Percentiles rank a stretch among this genome's conserved stretches.
Conservation (phyloP, 2,797 vertebrate genomes). For the Alosa sapidissima region DNA sequence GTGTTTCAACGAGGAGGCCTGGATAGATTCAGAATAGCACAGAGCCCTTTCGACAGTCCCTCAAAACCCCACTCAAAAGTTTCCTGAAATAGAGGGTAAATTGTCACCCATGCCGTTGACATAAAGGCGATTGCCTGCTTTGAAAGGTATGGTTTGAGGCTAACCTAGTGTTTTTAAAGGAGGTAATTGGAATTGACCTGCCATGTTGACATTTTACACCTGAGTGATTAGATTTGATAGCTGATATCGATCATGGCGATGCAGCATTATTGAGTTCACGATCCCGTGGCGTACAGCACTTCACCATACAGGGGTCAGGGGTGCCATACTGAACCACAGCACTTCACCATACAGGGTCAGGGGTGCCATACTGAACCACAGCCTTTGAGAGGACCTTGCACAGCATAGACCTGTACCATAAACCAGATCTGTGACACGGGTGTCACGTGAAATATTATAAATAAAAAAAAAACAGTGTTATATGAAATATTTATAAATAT, state of each 20-base stretch:
- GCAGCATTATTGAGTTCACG: background rate
- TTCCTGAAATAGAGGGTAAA: background rate
- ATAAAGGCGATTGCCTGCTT: background rate
- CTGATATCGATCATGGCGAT: background rate
- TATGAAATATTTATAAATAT: too few relatives aligned
- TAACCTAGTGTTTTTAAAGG: background rate
- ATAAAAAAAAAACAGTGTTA: background rate
- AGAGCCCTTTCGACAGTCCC: background rate
- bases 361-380: background rate
- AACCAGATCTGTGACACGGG: background rate
- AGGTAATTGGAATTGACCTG: constrained; percentile 18
- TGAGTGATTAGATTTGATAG: constrained; percentile 14
- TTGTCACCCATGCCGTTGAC: background rate
- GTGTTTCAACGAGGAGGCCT: background rate
- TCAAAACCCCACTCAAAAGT: background rate
- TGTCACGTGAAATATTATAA: background rate
- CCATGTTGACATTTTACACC: constrained; percentile 3
- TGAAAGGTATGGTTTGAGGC: background rate
- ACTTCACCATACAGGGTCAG: background rate
- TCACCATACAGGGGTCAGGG: background rate
- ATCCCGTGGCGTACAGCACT: background rate
- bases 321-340: background rate
- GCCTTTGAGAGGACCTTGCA: too few relatives aligned
- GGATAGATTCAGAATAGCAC: too few relatives aligned
- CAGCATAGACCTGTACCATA: background rate